These are phyloP conservation scores for Lepus americanus DNA, from an alignment of 2,113 vertebrate species.

Conservation along the genomic window DNA sequence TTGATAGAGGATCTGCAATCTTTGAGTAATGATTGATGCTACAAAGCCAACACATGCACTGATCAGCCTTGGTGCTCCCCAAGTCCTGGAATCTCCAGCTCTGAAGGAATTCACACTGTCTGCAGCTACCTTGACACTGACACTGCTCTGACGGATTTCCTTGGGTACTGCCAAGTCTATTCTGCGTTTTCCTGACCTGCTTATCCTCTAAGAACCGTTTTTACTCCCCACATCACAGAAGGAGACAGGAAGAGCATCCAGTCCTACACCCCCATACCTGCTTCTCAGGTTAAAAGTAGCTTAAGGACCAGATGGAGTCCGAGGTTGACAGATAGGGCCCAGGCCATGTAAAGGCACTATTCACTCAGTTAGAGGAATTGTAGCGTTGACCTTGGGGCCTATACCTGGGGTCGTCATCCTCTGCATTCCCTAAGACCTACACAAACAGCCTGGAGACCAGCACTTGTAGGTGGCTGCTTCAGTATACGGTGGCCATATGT, in stretches of 20 bases:
- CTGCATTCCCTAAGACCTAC: conserved; percentile 79
- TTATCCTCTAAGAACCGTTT: not conserved
- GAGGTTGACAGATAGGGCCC: not conserved
- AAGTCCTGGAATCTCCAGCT: no score
- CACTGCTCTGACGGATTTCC: not conserved
- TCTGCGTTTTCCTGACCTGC: not conserved
- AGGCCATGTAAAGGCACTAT: not conserved
- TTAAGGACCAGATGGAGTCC: not conserved
- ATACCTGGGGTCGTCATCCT: conserved; percentile 76
- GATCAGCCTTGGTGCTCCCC: not conserved
- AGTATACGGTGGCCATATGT: not conserved
- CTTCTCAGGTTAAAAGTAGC: not conserved
- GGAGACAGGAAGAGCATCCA: not conserved
- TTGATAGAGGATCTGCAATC: not conserved
- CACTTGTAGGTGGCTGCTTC: not conserved
- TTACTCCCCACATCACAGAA: not conserved
- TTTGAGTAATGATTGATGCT: not conserved
- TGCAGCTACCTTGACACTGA: no score
- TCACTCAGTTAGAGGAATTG: conserved; percentile 78
- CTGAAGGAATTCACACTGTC: not conserved
- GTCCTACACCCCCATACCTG: not conserved
- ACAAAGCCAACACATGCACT: not conserved
- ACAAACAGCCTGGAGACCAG: conserved; percentile 61
- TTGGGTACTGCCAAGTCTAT: not conserved
- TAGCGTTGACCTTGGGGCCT: conserved; percentile 72